These are phyloP conservation scores for Bombus sylvicola DNA, from an alignment of 1,140 invertebrate species.

Conservation along the genomic window DNA sequence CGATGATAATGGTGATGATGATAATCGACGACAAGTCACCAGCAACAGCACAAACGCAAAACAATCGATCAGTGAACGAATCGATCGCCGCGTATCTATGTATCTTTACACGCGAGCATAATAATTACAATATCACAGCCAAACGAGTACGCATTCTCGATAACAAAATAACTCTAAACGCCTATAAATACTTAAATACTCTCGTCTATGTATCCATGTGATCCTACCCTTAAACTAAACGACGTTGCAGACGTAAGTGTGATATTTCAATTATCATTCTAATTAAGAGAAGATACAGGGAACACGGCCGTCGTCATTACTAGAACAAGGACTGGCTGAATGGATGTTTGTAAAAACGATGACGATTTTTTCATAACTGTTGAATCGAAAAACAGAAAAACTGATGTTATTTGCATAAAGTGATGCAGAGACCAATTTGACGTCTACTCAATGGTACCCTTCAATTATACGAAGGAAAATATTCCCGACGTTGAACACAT, in stretches of 20 bases:
- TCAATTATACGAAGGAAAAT: neutral
- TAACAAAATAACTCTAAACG: constrained; percentile 7
- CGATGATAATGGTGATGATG: neutral
- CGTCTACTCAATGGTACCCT: neutral
- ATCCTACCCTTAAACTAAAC: constrained; percentile 30
- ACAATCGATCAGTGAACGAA: neutral
- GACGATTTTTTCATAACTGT: neutral
- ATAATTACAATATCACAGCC: constrained; percentile 3
- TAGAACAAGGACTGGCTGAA: neutral
- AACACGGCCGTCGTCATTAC: neutral
- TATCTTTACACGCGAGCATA: constrained; percentile 6
- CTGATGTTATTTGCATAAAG: neutral
- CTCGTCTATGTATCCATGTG: constrained; percentile 38
- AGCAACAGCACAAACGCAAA: constrained; percentile 2
- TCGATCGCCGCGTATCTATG: constrained; percentile 8
- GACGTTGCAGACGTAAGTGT: constrained; percentile 37
- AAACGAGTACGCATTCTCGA: constrained; percentile 7
- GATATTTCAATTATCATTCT: constrained; percentile 43
- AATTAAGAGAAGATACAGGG: neutral
- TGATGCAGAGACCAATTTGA: neutral
- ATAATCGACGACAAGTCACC: constrained; percentile 40
- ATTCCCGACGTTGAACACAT: neutral
- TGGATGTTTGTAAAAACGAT: neutral
- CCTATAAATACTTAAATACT: constrained; percentile 8
- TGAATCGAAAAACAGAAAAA: constrained; percentile 9